Conservation (phyloP, 2,113 vertebrate species). For the Gymnogyps californianus region DNA sequence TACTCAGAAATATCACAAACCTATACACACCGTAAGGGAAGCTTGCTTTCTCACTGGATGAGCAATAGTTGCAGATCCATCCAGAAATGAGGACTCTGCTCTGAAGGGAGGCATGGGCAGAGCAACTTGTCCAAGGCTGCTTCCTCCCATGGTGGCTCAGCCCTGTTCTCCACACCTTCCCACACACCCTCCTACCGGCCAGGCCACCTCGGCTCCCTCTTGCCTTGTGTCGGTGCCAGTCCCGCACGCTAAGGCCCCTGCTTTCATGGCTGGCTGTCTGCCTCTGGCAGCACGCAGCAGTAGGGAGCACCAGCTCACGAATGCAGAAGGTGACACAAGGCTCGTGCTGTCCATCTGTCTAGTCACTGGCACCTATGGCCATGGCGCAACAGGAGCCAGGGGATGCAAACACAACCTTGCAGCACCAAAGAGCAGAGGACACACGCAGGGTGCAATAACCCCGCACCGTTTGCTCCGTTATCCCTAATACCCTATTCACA, state of each 20-base stretch:
- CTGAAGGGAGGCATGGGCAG: not conserved
- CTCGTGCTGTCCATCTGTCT: not conserved
- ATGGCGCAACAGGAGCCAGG: not conserved
- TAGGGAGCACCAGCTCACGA: accelerated
- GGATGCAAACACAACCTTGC: not conserved
- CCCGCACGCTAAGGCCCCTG: not conserved
- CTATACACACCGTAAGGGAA: not conserved
- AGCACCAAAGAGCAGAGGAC: not conserved
- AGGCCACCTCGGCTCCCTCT: not conserved
- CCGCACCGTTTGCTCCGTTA: accelerated
- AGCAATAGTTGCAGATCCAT: not conserved
- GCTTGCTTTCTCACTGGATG: not conserved
- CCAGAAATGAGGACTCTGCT: not conserved
- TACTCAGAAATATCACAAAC: not conserved
- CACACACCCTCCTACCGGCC: accelerated
- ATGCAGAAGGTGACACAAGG: accelerated
- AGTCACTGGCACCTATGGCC: not conserved
- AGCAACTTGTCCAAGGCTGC: not conserved
- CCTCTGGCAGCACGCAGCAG: accelerated
- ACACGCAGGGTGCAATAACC: accelerated
- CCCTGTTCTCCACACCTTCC: not conserved
- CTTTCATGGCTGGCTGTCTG: accelerated
- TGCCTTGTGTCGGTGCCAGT: accelerated
- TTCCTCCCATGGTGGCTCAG: not conserved
- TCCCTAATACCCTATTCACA: not conserved